Evolutionary conservation across 2,888 invertebrate genomes (phyloP), one percentile per base, ranked within the genome.

Genomic region (Hoplodrina blanda): DNA sequence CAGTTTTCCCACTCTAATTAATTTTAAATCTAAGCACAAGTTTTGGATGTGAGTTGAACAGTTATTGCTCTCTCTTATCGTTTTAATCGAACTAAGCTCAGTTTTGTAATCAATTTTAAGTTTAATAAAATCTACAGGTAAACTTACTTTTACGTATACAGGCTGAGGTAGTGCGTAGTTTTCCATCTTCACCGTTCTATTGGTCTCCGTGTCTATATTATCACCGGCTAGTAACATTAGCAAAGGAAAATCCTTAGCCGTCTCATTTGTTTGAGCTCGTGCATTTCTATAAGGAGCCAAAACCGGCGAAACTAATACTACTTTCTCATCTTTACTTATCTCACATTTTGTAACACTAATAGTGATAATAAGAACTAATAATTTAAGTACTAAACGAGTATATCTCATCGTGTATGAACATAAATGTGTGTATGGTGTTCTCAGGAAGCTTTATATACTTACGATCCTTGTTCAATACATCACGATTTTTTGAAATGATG

Each of bases 171-270:
- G 78, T 30, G 69, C 75, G n/a, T 61, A 69, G 25, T 63, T 76
- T 56, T 81, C 77, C 20, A 73, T 54, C 10, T 5, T 53, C 62
- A 53, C 54, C 5, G 8, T 15, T 25, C n/a, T 54, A 11, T 75
- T 76, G 41, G 19, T 44, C 25, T 79, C 68, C 13, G 66, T 25
- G 11, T 62, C 70, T 56, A 78, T 81, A 7, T 88, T 80, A 7
- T 88, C 87, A 46, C 87, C 86, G n/a, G 90, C 87, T 50, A 95
- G 71, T 56, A 95, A 76, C 85, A 85, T 92, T 4, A 95, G 72
- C 7, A 92, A 75, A 7, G 95, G 93, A 73, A 93, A 95, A 65
- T 95, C 95, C 83, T 94, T 95, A 3, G 95, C 94, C 1, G 90
- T 93, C 76, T 92, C 93, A 20, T 82, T 84, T 3, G 80, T 78